Evolutionary conservation across 2,888 invertebrate species (phyloP), one percentile per base, ranked within the genome.

Genomic region (Cetonia aurata): DNA sequence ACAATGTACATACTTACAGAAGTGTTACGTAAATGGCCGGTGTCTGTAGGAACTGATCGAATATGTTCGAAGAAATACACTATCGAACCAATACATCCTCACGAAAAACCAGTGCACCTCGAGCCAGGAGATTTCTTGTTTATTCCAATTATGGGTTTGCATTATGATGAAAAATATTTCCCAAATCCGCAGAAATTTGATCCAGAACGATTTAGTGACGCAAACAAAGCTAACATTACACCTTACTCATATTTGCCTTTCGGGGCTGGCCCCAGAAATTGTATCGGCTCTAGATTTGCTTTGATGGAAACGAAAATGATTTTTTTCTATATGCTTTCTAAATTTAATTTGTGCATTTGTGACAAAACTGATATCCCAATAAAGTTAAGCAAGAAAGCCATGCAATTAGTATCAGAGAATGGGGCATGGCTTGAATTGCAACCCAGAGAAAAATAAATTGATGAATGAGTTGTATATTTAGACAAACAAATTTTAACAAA

Each of bases 251-350:
- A 79, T 66, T 15, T 80, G 10, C 80, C 82, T 0, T 82, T 82
- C 70, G 82, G 81, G 1, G 12, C 89, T 0, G 91, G 91, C 1
- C 90, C 88, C 0, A 86, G 90, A 66, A 89, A 87, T 77, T 91
- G 91, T 75, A 88, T 91, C 60, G 91, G 89, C 6, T 79, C 78
- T 0, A 77, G 81, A 75, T 81, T 82, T 70, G 82, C 80, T 3
- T 67, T 80, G 1, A 72, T 82, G 69, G 80, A 82, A 74, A 72
- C 73, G 0, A 82, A 82, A 74, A 71, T 72, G 3, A 15, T 80
- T 1, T 71, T 81, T 12, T 78, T 76, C 46, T 56, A 80, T 50
- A 66, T 81, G 12, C 55, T 82, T 31, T 62, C 71, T 12, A 75
- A 78, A 56, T 81, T 80, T 69, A 77, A 79, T 44, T 65, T 81